These are phyloP conservation scores for Xanthia togata DNA, from an alignment of 2,888 invertebrate genomes.

Conservation along the genomic window DNA sequence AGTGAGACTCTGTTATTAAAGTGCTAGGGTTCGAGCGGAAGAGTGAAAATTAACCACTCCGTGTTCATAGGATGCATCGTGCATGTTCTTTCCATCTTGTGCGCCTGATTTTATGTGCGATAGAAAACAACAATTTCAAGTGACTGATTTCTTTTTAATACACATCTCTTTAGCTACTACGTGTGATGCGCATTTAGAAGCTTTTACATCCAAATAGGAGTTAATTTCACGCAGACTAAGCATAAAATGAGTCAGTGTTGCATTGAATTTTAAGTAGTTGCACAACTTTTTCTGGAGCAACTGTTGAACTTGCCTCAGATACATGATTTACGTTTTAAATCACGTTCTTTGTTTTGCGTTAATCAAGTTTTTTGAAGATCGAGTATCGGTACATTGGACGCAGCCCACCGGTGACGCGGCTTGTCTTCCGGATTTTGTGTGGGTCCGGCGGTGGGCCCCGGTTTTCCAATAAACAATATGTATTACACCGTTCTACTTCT, in stretches of 20 bases:
- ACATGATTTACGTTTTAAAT: constrained; percentile 49
- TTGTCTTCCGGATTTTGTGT: constrained; percentile 73
- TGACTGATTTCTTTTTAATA: constrained; percentile 62
- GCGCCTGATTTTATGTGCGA: constrained; percentile 57
- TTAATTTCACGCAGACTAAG: constrained; percentile 37
- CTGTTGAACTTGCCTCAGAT: constrained; percentile 45
- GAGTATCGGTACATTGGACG: constrained; percentile 30
- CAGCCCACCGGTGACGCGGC: constrained; percentile 52
- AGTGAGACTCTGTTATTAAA: constrained; percentile 57
- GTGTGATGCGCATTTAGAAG: constrained; percentile 16
- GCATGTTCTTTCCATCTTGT: constrained; percentile 48
- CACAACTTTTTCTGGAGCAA: constrained; percentile 41
- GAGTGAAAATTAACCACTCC: constrained; percentile 52
- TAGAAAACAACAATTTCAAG: constrained; percentile 52
- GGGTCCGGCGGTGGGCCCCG: constrained; percentile 40
- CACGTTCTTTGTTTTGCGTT: constrained; percentile 39
- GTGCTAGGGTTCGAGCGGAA: constrained; percentile 42
- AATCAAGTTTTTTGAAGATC: constrained; percentile 52
- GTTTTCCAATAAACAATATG: constrained; percentile 56
- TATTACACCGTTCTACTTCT: constrained; percentile 54
- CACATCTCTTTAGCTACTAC: constrained; percentile 32
- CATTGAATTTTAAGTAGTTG: constrained; percentile 37
- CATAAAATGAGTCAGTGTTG: constrained; percentile 45
- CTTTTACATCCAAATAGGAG: constrained; percentile 33
- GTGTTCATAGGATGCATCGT: constrained; percentile 53